Evolutionary conservation across 2,113 vertebrate genomes (phyloP), one percentile per base, ranked within the genome.

Genomic region (Choloepus hoffmanni): DNA sequence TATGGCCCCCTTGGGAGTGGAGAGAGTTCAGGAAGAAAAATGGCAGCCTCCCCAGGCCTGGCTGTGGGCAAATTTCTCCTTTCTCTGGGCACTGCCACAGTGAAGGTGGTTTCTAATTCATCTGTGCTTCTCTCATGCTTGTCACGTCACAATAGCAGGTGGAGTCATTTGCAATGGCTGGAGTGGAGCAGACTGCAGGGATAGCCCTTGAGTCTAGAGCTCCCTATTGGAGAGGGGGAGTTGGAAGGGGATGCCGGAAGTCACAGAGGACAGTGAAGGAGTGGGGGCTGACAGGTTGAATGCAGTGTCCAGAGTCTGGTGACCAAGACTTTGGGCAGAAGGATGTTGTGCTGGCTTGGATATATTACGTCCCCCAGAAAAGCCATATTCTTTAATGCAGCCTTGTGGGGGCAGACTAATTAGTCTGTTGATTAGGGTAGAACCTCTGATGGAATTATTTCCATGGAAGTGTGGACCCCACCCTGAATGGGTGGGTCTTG

Each of bases 21-120:
- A 50, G 63, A 67, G 89, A 26, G 73, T 63, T 96, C 74, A 48
- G 86, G 91, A 95, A 93, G 94, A 92, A 86, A 93, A 86, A 95
- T 85, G 85, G 89, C 43, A 85, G 79, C 36, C 60, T 92, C 90
- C 40, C 18, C 43, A 67, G 63, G 53, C 86, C 84, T 77, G 72
- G 86, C 48, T 28, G 0, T 15, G 36, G 83, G 79, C 48, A 87
- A 4, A 65, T 77, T 45, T 45, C 53, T 88, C 58, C 40, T 60
- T 82, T 45, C 13, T n/a, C 73, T 62, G 43, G 63, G 87, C 11
- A 72, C 63, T 6, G 15, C 23, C 23, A 23, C 23, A 10, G 45
- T 3, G 18, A 63, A 78, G 43, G 19, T 21, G 86, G 18, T 67
- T 97, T 19, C 53, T 63, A 78, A 62, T 5, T 43, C 14, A 8